Evolutionary conservation across 92 coral and sea anemone genomes (phyloP).

Genomic region (Palythoa grandis): DNA sequence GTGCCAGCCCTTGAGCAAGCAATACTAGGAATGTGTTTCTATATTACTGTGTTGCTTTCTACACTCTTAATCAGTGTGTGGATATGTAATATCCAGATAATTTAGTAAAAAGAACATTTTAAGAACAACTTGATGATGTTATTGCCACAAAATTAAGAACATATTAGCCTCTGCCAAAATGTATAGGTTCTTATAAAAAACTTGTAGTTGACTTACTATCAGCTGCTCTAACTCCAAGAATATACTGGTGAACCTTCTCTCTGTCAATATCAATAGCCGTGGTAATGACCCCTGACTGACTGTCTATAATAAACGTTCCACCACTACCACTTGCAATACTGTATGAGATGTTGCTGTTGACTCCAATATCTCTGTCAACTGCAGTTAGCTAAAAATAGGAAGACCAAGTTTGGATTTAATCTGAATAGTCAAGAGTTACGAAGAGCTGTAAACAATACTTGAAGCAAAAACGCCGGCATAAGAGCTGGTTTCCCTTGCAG

Average conservation of each 20-base stretch:
- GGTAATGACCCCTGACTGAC: slow-evolving; percentile 64
- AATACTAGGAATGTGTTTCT: no score
- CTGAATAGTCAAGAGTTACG: no score
- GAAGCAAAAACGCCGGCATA: no score
- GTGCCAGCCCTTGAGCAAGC: no score
- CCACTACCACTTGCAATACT: slow-evolving; percentile 85
- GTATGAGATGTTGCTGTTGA: slow-evolving; percentile 76
- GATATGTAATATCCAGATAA: no score
- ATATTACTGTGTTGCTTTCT: no score
- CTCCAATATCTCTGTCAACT: slow-evolving; percentile 69
- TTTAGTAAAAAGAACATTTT: no score
- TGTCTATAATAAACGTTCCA: slow-evolving; percentile 63
- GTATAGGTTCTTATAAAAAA: no score
- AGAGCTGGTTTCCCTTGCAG: no score
- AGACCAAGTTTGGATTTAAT: background rate
- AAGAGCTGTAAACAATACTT: no score
- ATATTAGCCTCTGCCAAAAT: background rate
- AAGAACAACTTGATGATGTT: background rate
- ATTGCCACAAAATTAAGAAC: background rate
- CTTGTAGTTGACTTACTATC: slow-evolving; percentile 67
- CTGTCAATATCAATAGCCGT: slow-evolving; percentile 81
- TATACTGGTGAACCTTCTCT: slow-evolving; percentile 70
- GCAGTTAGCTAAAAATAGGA: slow-evolving; percentile 61
- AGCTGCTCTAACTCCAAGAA: slow-evolving; percentile 84
- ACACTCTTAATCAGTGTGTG: no score